These are phyloP conservation scores for Tipula unca DNA, from an alignment of 2,888 invertebrate genomes.

Conservation along the genomic window DNA sequence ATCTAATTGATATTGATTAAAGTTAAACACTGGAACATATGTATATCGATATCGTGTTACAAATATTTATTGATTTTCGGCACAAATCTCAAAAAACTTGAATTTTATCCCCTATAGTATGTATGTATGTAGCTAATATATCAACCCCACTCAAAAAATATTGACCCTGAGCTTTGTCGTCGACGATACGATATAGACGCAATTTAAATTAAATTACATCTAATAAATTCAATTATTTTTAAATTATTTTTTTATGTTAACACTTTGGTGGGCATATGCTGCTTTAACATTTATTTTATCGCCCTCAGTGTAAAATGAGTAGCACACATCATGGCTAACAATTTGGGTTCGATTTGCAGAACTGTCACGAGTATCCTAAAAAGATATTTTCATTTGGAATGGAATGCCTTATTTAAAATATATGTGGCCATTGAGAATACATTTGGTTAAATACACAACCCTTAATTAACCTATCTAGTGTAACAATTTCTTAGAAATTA, in stretches of 20 bases:
- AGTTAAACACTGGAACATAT: background rate
- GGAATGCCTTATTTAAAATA: no score
- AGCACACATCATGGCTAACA: no score
- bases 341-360: no score
- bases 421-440: background rate
- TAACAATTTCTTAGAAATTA: background rate
- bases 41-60: background rate
- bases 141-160: background rate
- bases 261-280: background rate
- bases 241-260: background rate
- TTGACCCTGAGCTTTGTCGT: background rate
- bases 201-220: constrained; percentile 8
- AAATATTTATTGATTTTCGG: background rate
- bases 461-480: background rate
- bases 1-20: background rate
- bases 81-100: background rate
- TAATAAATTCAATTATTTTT: background rate
- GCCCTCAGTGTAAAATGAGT: no score
- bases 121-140: background rate
- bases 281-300: background rate
- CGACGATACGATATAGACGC: background rate
- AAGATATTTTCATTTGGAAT: no score
- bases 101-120: background rate
- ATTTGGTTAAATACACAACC: background rate
- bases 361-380: no score